A percentile compares a stretch with the other conserved stretches of the same genome.
Evolutionary conservation across 2,113 vertebrate genomes (phyloP).

Genomic region (Dipodomys stephensi): DNA sequence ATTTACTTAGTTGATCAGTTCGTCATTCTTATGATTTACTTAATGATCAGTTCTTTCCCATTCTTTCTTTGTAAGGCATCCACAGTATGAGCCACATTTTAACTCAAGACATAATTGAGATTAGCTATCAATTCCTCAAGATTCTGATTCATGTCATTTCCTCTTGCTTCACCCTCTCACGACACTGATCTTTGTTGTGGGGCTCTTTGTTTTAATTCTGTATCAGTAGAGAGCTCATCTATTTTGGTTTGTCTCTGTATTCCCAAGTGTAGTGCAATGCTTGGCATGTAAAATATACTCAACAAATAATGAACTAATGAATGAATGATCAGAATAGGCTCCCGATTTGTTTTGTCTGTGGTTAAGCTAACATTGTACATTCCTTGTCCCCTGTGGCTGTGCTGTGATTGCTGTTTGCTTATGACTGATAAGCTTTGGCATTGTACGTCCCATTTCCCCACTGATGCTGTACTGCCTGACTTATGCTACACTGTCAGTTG

Average conservation of each 20-base stretch:
- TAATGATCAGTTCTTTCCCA: not conserved
- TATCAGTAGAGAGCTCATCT: not conserved
- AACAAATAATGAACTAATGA: conserved; percentile 13
- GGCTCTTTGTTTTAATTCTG: conserved; percentile 26
- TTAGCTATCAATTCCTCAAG: not conserved
- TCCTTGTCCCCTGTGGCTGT: not conserved
- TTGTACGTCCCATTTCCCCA: not conserved
- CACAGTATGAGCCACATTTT: too few relatives aligned
- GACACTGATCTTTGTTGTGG: not conserved
- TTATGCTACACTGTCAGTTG: not conserved
- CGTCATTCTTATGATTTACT: not conserved
- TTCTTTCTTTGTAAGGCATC: not conserved
- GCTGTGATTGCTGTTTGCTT: conserved; percentile 10
- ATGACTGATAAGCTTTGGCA: conserved; percentile 42
- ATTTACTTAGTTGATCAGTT: not conserved
- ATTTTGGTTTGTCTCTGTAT: conserved; percentile 21
- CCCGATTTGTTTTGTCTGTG: conserved; percentile 32
- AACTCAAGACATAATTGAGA: not conserved
- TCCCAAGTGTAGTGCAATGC: not conserved
- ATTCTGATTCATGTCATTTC: not conserved
- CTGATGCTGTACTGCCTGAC: not conserved
- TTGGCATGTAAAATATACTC: conserved; percentile 30
- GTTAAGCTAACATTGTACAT: conserved; percentile 22
- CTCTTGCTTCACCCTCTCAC: not conserved
- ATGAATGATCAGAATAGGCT: conserved; percentile 38